phyloP scores from a whole-genome alignment of 2,113 vertebrate genomes.

The Onychostruthus taczanowskii region DNA sequence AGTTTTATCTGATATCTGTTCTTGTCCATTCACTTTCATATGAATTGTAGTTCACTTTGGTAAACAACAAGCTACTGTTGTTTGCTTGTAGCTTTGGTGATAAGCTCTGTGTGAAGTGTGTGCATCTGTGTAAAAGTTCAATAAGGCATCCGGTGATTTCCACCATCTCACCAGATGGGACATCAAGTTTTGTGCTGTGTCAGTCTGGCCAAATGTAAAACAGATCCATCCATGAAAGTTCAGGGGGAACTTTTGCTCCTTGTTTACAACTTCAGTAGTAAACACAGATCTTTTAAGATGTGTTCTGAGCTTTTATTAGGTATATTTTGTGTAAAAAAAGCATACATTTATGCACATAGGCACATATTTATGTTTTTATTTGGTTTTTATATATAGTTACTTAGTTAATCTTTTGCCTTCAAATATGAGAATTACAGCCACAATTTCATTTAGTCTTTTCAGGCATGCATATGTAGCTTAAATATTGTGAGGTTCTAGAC shows the following conservation, averaged over 20 bases:
- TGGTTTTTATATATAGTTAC: neutral
- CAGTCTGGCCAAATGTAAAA: neutral
- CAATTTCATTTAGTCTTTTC: neutral
- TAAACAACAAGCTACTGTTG: neutral
- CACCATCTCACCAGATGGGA: neutral
- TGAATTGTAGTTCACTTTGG: neutral
- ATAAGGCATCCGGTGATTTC: neutral
- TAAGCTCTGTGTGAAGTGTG: neutral
- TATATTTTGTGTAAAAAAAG: neutral
- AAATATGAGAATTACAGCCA: neutral
- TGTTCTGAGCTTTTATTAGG: neutral
- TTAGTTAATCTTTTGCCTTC: neutral
- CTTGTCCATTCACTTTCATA: neutral
- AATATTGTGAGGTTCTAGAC: neutral
- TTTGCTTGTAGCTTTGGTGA: neutral
- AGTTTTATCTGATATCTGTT: neutral
- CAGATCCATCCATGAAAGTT: neutral
- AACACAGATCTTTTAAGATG: neutral
- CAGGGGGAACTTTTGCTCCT: neutral
- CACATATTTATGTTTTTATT: neutral
- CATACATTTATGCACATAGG: neutral
- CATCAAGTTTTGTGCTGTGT: neutral
- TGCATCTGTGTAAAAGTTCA: neutral
- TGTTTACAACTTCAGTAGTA: neutral
- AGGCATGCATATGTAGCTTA: neutral